Base-by-base conservation (phyloP, 2,888 invertebrate genomes). In the Metacarcinus magister region DNA sequence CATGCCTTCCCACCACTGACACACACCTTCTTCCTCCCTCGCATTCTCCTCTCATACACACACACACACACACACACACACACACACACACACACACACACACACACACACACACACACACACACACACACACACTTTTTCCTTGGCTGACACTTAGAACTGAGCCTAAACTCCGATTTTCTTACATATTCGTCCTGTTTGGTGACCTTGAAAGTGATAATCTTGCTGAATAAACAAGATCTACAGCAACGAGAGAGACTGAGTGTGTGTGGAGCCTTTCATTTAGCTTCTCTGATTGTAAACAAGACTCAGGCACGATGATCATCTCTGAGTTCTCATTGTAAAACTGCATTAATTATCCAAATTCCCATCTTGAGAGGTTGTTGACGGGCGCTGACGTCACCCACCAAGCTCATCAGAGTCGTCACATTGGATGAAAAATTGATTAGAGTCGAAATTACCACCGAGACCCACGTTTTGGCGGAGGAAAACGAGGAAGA, bases 281-380 rank as follows among this genome's bases (percentile, higher is more conserved):
- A 32, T 82, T 82, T 32, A 32, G 32, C 28, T 7, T 10, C 82
- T 32, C 13, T 8, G 32, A 32, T 82, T 32, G 82, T 82, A 82
- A 82, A 82, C 82, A 82, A 82, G 82, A 8, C 82, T 82, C 82
- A 82, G 82, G 82, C 32, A 82, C 4, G 32, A 82, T 82, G 82
- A 82, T 82, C 28, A 82, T 32, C 32, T 8, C 7, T 7, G 82
- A 82, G 32, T 82, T 13, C 82, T 82, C 82, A 82, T 82, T 82
- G 82, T 82, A 82, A 82, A 82, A 82, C 82, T 32, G 82, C 82
- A 82, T 82, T 82, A 82, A 82, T 82, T 82, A 82, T 82, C 82
- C 82, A 82, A 28, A 82, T 82, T 82, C 82, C 82, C 82, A 82
- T 82, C 82, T 82, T 82, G 82, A 16, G 82, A 67, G 82, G 82